Base-by-base conservation (phyloP, 2,888 invertebrate species). In the Cerceris rybyensis region DNA sequence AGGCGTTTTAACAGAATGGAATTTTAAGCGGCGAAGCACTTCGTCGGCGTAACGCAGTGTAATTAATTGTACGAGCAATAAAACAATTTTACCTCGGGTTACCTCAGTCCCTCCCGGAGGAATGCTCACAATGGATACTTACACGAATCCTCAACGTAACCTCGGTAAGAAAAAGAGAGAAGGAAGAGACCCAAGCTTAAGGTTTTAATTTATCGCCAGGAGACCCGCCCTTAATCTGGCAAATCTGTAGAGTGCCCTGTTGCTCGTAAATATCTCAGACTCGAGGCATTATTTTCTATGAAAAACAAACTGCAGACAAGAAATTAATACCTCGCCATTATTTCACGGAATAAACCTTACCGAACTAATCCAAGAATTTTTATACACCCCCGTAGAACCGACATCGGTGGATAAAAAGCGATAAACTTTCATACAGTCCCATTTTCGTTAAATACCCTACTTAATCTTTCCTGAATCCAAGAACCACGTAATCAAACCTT, bases 181-280 rank as follows among this genome's bases (percentile, higher is more conserved):
- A 63, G 67, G 28, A 69, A 54, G 64, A 73, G 59, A 61, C 49
- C 70, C 70, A 75, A 74, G 85, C 85, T 85, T 79, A 82, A 79
- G 83, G 79, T 81, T 83, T 85, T 85, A 82, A 85, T 85, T 85
- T 85, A 85, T 85, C 69, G 83, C 75, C 70, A 43, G 73, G 73
- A 72, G 84, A 82, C 75, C 83, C 85, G 79, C 81, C 85, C 81
- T 85, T 85, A 85, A 85, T 85, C 83, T 83, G 85, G 85, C 81
- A 83, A 85, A 85, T 85, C 82, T 85, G 85, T 85, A 85, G 85
- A 85, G 83, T 83, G 78, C 85, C 85, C 79, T 79, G 81, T 81
- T 78, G 75, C 74, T 70, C 79, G 85, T 85, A 85, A 85, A 85
- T 85, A 85, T 85, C 72, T 54, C 55, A 14, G 72, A 71, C 70